Evolutionary conservation across 2,113 vertebrate genomes (phyloP).

Genomic region (Barbus barbus): DNA sequence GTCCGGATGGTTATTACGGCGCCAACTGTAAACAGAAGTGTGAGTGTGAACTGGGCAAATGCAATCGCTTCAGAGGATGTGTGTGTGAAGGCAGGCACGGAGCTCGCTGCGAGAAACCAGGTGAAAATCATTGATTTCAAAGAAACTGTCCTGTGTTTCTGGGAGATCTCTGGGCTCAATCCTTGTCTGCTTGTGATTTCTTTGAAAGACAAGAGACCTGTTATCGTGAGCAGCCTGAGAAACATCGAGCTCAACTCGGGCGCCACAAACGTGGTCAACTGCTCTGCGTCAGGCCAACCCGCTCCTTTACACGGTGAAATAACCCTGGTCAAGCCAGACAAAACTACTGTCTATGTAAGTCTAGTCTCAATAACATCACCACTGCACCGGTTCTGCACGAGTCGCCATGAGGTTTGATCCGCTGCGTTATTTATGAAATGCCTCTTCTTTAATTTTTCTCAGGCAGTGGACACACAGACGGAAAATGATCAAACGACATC

Average conservation of each 20-base stretch:
- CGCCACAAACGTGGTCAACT: constrained; percentile 69
- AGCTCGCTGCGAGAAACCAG: constrained; percentile 82
- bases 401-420: not conserved
- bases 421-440: not conserved
- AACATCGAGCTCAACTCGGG: constrained; percentile 81
- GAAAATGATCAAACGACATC: constrained; percentile 72
- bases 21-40: constrained; percentile 83
- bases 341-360: constrained; percentile 60
- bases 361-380: not conserved
- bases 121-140: constrained; percentile 59
- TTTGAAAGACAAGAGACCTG: constrained; percentile 67
- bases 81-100: constrained; percentile 80
- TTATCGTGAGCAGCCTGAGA: constrained; percentile 72
- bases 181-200: constrained; percentile 5
- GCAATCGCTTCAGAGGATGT: constrained; percentile 84
- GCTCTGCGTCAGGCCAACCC: constrained; percentile 78
- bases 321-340: constrained; percentile 80
- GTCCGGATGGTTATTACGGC: constrained; percentile 72
- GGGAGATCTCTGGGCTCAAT: not conserved
- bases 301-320: constrained; percentile 81
- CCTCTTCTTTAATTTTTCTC: not conserved
- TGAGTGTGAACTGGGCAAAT: constrained; percentile 74
- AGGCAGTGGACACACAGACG: constrained; percentile 60
- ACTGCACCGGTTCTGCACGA: not conserved
- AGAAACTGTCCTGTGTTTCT: not conserved